Conservation (phyloP, 2,113 vertebrate species). For the Aythya baeri region DNA sequence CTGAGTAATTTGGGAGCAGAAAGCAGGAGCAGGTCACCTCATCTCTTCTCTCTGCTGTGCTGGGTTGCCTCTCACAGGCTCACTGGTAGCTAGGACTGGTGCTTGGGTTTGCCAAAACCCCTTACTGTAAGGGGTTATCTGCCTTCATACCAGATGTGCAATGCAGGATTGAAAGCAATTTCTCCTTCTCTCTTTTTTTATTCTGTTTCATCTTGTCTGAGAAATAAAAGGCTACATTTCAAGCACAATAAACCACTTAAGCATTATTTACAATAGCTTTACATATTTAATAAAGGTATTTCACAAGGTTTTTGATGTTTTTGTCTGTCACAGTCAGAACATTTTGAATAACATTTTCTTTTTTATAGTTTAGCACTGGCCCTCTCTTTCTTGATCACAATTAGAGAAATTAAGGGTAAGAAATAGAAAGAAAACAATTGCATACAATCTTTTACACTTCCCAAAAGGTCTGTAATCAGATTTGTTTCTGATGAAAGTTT, state of each 20-base stretch:
- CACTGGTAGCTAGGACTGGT: not conserved
- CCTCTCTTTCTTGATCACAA: not conserved
- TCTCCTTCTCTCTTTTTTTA: not conserved
- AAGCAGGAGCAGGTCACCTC: not conserved
- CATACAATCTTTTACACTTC: not conserved
- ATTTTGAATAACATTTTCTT: not conserved
- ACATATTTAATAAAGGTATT: not conserved
- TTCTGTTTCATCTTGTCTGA: not conserved
- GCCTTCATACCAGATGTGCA: not conserved
- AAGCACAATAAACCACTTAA: not conserved
- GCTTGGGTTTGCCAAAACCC: not conserved
- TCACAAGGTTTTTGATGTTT: not conserved
- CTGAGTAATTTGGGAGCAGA: not conserved
- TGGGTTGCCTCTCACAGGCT: not conserved
- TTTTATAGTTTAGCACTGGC: not conserved
- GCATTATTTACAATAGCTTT: not conserved
- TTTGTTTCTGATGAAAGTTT: constrained; percentile 12
- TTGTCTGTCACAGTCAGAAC: not conserved
- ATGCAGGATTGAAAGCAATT: not conserved
- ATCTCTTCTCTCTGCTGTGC: not conserved
- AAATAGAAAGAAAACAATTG: not conserved
- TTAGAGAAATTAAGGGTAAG: not conserved
- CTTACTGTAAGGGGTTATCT: not conserved
- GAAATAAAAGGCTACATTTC: not conserved
- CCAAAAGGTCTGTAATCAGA: not conserved